Conservation (phyloP, 30 jellyfish, hydroid and myxozoan species). For the Aurelia coerulea region DNA sequence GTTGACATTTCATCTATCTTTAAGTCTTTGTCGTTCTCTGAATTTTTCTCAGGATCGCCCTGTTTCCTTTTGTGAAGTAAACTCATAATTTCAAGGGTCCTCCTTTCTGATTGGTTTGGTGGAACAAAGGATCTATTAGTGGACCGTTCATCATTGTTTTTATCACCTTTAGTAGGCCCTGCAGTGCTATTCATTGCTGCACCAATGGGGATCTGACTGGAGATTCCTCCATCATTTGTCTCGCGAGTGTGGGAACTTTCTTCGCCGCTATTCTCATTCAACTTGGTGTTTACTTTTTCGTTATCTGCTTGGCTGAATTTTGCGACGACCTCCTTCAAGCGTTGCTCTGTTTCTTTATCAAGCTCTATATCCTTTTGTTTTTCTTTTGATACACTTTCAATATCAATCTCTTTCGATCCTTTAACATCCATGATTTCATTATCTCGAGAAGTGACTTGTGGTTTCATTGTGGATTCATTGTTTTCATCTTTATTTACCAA, state of each 20-base stretch:
- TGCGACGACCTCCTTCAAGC: constrained; percentile 49
- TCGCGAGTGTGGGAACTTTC: constrained; percentile 69
- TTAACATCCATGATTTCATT: neutral
- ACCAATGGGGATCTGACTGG: constrained; percentile 11
- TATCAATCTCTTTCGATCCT: neutral
- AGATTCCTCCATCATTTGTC: constrained; percentile 22
- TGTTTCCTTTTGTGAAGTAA: constrained; percentile 8
- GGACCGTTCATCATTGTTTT: neutral
- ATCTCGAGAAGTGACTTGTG: constrained; percentile 1
- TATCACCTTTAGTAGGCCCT: constrained; percentile 22
- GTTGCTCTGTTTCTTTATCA: constrained; percentile 21
- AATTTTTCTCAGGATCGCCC: constrained; percentile 19
- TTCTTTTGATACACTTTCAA: constrained; percentile 12
- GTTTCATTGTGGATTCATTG: constrained; percentile 19
- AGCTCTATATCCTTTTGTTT: neutral
- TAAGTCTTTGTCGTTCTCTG: constrained; percentile 11
- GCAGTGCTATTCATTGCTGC: neutral
- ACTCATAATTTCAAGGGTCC: constrained; percentile 5
- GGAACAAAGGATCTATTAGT: constrained; percentile 26
- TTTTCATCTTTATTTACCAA: constrained; percentile 4
- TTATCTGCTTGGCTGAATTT: constrained; percentile 65
- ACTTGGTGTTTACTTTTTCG: constrained; percentile 38
- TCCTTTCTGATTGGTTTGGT: constrained; percentile 38
- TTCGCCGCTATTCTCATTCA: constrained; percentile 21
- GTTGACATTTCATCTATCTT: constrained; percentile 12